Base-by-base conservation (phyloP, 2,113 vertebrate species). In the Xiphophorus maculatus region DNA sequence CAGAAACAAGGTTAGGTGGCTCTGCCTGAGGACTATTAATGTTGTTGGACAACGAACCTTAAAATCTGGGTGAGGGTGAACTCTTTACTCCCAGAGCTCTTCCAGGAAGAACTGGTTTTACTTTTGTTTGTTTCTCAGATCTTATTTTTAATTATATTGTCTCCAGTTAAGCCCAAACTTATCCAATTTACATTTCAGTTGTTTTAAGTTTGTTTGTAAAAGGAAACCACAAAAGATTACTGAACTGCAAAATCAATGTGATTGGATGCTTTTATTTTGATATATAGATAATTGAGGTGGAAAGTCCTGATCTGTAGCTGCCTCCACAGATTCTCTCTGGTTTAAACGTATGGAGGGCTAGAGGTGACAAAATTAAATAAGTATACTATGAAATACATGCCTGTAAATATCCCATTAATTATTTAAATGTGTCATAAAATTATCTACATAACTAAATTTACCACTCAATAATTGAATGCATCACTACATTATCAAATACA, bases 1-100 rank as follows among this genome's bases (percentile, higher is more conserved):
- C 28, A 48, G 69, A 80, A 85, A 82, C 74, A 74, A 85, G 84
- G 85, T 83, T 79, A 80, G 66, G 15, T 33, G 32, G 25, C 76
- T 81, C 63, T 66, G 42, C 0, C n/a, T 48, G 33, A 73, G 6
- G 17, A 40, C 62, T 73, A 63, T 8, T 30, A 35, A 22, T 35
- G 51, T 17, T 73, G 70, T 15, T 25, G 1, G 80, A 58, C 0
- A 69, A 71, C 72, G 62, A 9, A 1, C 32, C 19, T 32, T 44
- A 29, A 44, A 32, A 30, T 71, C 14, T 3, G 8, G 11, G 22
- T 64, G 69, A 12, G 1, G 4, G 66, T 79, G 58, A 74, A 74
- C 37, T n/a, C 77, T 78, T 62, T 62, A 83, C 40, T 58, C 44
- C 33, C 66, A 29, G 63, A 44, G 48, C 32, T 78, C 25, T 42